phyloP scores from a whole-genome alignment of 2,113 vertebrate species.

The Falco punctatus region DNA sequence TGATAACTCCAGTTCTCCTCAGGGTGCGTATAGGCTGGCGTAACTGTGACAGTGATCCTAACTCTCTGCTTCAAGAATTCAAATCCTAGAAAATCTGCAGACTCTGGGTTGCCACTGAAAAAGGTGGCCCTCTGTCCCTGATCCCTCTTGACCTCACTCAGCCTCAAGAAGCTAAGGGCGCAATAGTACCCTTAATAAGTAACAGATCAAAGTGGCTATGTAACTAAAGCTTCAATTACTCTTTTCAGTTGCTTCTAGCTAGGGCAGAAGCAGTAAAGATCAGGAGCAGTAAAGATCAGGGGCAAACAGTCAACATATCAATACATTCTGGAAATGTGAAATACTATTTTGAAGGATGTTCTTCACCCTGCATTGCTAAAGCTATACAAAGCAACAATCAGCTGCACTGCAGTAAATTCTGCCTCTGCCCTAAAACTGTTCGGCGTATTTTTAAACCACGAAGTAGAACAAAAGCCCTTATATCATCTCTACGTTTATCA shows the following conservation, averaged over 20 bases:
- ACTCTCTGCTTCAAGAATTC: not conserved
- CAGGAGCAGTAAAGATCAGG: not conserved
- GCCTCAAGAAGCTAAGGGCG: not conserved
- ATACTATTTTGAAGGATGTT: not conserved
- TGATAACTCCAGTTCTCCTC: not conserved
- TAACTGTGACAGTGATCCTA: not conserved
- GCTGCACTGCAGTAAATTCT: not conserved
- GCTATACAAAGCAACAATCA: not conserved
- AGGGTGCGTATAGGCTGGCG: not conserved
- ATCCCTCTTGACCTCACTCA: not conserved
- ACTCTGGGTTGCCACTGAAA: not conserved
- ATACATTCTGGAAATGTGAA: not conserved
- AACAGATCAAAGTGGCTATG: not conserved
- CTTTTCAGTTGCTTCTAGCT: not conserved
- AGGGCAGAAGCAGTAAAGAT: not conserved
- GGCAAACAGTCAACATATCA: not conserved
- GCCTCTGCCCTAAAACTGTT: not conserved
- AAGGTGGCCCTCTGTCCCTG: not conserved
- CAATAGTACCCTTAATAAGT: too few relatives aligned
- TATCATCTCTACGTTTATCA: not conserved
- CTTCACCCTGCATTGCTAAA: not conserved
- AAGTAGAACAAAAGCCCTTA: not conserved
- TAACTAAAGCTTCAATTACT: not conserved
- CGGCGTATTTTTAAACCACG: not conserved
- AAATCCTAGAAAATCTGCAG: not conserved